Conservation (phyloP, 2,888 invertebrate genomes). For the Parapristionchus giblindavisi region DNA sequence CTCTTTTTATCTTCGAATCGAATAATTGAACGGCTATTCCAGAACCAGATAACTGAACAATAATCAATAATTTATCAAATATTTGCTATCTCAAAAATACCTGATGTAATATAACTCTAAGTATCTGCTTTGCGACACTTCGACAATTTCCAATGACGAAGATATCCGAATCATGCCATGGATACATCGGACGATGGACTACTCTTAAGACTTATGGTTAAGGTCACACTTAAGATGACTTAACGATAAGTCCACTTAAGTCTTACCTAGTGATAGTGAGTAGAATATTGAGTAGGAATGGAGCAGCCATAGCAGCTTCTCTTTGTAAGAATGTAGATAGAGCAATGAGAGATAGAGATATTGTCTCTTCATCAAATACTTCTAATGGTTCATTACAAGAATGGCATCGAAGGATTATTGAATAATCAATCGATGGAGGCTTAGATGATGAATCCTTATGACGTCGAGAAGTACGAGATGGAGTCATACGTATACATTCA, state of each 20-base stretch:
- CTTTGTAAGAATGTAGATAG: constrained; percentile 94
- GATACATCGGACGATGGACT: constrained; percentile 65
- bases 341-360: constrained; percentile 84
- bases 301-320: constrained; percentile 91
- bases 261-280: constrained; percentile 85
- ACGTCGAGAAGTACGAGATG: neutral
- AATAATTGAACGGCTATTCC: constrained; percentile 91
- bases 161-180: constrained; percentile 71
- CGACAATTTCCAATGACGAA: constrained; percentile 92
- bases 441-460: constrained; percentile 6
- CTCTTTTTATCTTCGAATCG: constrained; percentile 56
- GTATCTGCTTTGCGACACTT: constrained; percentile 94
- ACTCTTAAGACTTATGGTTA: constrained; percentile 46
- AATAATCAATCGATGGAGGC: constrained; percentile 4
- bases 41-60: constrained; percentile 84
- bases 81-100: constrained; percentile 31
- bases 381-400: constrained; percentile 20
- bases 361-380: constrained; percentile 89
- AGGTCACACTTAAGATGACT: neutral
- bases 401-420: constrained; percentile 15
- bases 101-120: constrained; percentile 89
- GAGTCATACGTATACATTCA: constrained; percentile 29
- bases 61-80: neutral
- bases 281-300: constrained; percentile 88
- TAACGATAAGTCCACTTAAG: neutral